phyloP scores from a whole-genome alignment of 1,140 invertebrate genomes.

The Pectinophora gossypiella region DNA sequence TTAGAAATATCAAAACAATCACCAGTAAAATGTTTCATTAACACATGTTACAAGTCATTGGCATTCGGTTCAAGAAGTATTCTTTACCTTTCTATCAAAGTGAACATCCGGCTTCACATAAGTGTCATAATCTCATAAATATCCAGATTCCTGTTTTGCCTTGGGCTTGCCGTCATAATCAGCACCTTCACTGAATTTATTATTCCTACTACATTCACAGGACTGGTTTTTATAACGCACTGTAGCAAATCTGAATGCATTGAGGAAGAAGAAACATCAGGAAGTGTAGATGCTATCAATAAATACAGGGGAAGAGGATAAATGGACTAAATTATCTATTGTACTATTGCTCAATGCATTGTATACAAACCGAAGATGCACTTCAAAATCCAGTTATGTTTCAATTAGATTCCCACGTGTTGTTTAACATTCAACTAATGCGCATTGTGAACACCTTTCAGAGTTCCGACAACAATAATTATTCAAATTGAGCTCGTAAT shows the following conservation, averaged over 20 bases:
- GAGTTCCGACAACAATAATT: constrained; percentile 31
- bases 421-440: constrained; percentile 41
- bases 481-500: constrained; percentile 42
- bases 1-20: too few relatives aligned
- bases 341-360: constrained; percentile 21
- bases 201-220: too few relatives aligned
- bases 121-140: too few relatives aligned
- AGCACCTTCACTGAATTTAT: too few relatives aligned
- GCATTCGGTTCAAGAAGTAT: too few relatives aligned
- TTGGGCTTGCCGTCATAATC: too few relatives aligned
- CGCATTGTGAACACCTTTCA: constrained; percentile 18
- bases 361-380: constrained; percentile 16
- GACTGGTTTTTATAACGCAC: too few relatives aligned
- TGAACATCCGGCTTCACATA: too few relatives aligned
- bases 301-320: neutral
- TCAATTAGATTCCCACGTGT: constrained; percentile 45
- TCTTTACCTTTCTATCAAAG: too few relatives aligned
- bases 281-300: neutral
- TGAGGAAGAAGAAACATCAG: neutral
- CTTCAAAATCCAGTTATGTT: constrained; percentile 34
- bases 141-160: too few relatives aligned
- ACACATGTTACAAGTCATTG: too few relatives aligned
- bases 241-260: neutral
- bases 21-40: too few relatives aligned
- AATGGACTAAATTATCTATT: constrained; percentile 18